Evolutionary conservation across 2,797 vertebrate genomes (phyloP).

Genomic region (Geotrypetes seraphini): DNA sequence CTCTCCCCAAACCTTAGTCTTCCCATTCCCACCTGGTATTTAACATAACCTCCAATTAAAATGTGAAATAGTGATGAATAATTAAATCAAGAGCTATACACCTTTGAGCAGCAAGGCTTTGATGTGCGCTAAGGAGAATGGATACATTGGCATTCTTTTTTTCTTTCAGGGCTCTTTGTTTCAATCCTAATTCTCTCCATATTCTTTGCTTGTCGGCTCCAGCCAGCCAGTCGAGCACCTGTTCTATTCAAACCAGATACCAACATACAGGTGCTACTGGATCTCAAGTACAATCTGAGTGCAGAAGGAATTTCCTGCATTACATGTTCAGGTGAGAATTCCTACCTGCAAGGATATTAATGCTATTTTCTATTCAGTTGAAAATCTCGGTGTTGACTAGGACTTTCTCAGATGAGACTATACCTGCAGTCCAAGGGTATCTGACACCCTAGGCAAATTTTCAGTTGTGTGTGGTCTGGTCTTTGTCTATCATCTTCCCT

Average conservation of each 20-base stretch:
- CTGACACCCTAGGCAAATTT: no score
- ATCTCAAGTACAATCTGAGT: conserved; percentile 92
- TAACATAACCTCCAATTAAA: no score
- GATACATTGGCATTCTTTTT: neutral
- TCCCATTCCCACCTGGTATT: no score
- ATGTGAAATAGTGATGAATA: no score
- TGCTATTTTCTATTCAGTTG: conserved; percentile 2
- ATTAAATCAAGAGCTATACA: no score
- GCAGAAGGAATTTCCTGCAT: conserved; percentile 92
- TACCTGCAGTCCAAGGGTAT: no score
- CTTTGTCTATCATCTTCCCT: no score
- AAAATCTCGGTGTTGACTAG: no score
- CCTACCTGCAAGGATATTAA: neutral
- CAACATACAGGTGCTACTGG: conserved; percentile 90
- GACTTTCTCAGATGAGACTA: no score
- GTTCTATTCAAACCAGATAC: conserved; percentile 87
- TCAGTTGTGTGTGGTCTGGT: no score
- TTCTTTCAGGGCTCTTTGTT: conserved; percentile 70
- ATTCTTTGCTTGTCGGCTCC: conserved; percentile 80
- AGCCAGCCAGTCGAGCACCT: conserved; percentile 82
- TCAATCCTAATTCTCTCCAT: conserved; percentile 74
- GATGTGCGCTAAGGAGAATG: neutral
- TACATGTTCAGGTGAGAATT: conserved; percentile 85
- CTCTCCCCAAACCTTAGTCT: no score
- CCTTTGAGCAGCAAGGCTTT: no score